Base-by-base conservation (phyloP, 30 jellyfish, hydroid and myxozoan species). In the Cassiopea xamachana region DNA sequence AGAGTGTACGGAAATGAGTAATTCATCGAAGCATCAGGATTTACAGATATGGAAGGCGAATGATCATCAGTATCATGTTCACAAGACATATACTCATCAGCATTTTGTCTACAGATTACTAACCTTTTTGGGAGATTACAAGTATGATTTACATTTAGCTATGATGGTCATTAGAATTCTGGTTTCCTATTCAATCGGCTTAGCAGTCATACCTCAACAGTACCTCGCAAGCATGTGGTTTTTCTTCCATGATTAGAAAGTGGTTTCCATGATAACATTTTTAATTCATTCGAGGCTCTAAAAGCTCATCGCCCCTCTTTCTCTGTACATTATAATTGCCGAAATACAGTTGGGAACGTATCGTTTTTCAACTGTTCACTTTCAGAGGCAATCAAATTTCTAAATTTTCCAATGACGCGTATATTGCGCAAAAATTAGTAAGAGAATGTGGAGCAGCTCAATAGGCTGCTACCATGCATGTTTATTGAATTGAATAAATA, bases 101-200 rank as follows among this genome's bases (percentile, higher is more conserved):
- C 74, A 4, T 16, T 16, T 27, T 64, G 43, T 17, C 43, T 16
- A 14, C 43, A 64, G 74, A 64, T 17, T 9, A 64, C 15, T 64
- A 64, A 64, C 15, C 27, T 2, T 2, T 27, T 71, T 71, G 58
- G 58, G n/a, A 71, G 80, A 16, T 71, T 71, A 71, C 17, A 19
- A 12, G 74, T 14, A 17, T 71, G 55, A 19, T 71, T 17, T 2
- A 71, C n/a, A 27, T 14, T 5, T 71, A 55, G 7, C 27, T 71
- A 43, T 19, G 7, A 19, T 71, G 80, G 39, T 71, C 80, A 71
- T 71, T 27, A 18, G 0, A 71, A 43, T 43, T 12, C 77, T 68
- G 77, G 77, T 68, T 68, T 68, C 46, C 50, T 19, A 7, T 71
- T 27, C 80, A 27, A 71, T 43, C 15, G 15, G 80, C 80, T 71